These are phyloP conservation scores for Scaeva pyrastri DNA, from an alignment of 2,888 invertebrate species.

Conservation along the genomic window DNA sequence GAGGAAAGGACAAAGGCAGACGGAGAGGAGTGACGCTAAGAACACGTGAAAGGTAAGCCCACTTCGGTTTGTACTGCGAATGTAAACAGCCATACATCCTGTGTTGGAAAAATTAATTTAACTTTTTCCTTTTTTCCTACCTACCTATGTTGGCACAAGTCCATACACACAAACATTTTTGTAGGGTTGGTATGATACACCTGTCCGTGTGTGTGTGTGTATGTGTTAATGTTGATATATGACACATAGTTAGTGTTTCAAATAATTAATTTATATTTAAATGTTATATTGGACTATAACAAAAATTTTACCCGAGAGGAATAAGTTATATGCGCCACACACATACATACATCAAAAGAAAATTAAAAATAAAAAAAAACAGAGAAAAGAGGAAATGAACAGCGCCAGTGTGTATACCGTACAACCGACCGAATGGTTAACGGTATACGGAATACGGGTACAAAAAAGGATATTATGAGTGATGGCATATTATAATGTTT, in stretches of 20 bases:
- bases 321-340: neutral
- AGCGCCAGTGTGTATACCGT: too few relatives aligned
- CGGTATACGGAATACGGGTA: neutral
- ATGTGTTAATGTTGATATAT: neutral
- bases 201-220: neutral
- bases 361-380: neutral
- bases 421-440: too few relatives aligned
- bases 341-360: neutral
- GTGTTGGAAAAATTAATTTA: conserved; percentile 28
- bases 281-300: conserved; percentile 2
- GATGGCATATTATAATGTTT: conserved; percentile 6
- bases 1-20: too few relatives aligned
- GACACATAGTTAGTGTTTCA: neutral
- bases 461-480: conserved; percentile 8
- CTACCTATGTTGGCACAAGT: neutral
- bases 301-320: neutral
- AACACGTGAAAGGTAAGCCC: conserved; percentile 56
- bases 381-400: neutral
- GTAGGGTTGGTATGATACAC: neutral
- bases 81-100: conserved; percentile 33
- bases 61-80: conserved; percentile 38
- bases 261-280: conserved; percentile 25
- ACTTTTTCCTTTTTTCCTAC: neutral
- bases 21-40: conserved; percentile 27
- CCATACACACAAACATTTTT: neutral